Percentiles rank a stretch among this genome's conserved stretches.
These are phyloP conservation scores for Ruditapes philippinarum DNA, from an alignment of 1,140 invertebrate species.

Conservation along the genomic window DNA sequence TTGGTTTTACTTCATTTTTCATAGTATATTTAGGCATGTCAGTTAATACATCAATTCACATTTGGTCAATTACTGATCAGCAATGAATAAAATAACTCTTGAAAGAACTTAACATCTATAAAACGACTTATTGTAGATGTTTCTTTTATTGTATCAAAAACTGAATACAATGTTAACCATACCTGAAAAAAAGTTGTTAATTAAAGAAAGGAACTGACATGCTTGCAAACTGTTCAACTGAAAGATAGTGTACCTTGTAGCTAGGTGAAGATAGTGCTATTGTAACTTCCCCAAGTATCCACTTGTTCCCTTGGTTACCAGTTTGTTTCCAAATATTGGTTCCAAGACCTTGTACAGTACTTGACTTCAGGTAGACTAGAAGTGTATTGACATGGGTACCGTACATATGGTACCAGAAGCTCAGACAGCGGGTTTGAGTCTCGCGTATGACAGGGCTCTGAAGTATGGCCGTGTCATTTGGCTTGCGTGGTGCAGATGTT, in stretches of 20 bases:
- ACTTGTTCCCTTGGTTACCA: slow-evolving; percentile 80
- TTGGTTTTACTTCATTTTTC: too few species aligned
- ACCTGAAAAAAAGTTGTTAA: too few species aligned
- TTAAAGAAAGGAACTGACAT: too few species aligned
- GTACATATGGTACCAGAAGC: slow-evolving; percentile 86
- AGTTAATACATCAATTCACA: too few species aligned
- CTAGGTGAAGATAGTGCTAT: slow-evolving; percentile 56
- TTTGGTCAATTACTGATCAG: too few species aligned
- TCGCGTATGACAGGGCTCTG: slow-evolving; percentile 87
- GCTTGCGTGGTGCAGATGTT: slow-evolving; percentile 72
- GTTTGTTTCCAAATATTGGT: slow-evolving; percentile 73
- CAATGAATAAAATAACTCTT: too few species aligned
- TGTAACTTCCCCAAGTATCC: slow-evolving; percentile 75
- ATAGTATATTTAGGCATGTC: too few species aligned
- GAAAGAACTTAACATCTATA: too few species aligned
- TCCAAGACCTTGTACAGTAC: slow-evolving; percentile 46
- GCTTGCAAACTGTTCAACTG: too few species aligned
- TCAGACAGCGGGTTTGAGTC: slow-evolving; percentile 75
- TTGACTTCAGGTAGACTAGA: slow-evolving; percentile 68
- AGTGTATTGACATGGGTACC: slow-evolving; percentile 79
- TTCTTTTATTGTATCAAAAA: too few species aligned
- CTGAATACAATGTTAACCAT: too few species aligned
- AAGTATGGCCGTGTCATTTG: slow-evolving; percentile 90
- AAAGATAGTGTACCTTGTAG: slow-evolving; percentile 33
- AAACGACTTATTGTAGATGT: too few species aligned